phyloP scores from a whole-genome alignment of 2,888 invertebrate species.

The Syrphus vitripennis region DNA sequence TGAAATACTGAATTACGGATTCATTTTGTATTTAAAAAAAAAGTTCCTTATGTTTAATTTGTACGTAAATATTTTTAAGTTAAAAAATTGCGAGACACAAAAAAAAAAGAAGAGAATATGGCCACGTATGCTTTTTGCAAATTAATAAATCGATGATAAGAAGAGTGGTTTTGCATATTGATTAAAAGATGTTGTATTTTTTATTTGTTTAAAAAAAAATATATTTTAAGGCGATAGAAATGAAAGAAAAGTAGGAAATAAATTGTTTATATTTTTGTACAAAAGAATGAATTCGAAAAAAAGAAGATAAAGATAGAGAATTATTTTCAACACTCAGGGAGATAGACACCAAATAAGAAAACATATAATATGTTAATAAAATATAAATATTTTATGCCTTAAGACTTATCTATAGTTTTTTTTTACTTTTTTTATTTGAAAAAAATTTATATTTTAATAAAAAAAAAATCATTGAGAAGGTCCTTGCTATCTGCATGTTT shows the following conservation, averaged over 20 bases:
- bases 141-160: conserved; percentile 48
- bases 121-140: conserved; percentile 62
- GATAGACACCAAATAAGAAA: conserved; percentile 57
- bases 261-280: conserved; percentile 18
- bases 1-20: neutral
- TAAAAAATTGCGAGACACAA: conserved; percentile 33
- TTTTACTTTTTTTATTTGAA: conserved; percentile 28
- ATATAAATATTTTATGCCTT: conserved; percentile 46
- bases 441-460: conserved; percentile 25
- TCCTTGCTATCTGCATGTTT: conserved; percentile 78
- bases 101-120: conserved; percentile 56
- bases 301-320: neutral
- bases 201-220: neutral
- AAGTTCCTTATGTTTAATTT: neutral
- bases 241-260: conserved; percentile 30
- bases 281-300: conserved; percentile 29
- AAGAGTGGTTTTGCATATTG: conserved; percentile 68
- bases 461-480: conserved; percentile 79
- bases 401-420: conserved; percentile 8
- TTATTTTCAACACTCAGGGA: conserved; percentile 58
- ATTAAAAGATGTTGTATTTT: conserved; percentile 2
- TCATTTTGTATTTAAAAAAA: neutral
- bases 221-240: conserved; percentile 48
- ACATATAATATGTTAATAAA: conserved; percentile 19
- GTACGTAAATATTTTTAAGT: neutral